Evolutionary conservation across 2,113 vertebrate genomes (phyloP).

Genomic region (Vicugna pacos): DNA sequence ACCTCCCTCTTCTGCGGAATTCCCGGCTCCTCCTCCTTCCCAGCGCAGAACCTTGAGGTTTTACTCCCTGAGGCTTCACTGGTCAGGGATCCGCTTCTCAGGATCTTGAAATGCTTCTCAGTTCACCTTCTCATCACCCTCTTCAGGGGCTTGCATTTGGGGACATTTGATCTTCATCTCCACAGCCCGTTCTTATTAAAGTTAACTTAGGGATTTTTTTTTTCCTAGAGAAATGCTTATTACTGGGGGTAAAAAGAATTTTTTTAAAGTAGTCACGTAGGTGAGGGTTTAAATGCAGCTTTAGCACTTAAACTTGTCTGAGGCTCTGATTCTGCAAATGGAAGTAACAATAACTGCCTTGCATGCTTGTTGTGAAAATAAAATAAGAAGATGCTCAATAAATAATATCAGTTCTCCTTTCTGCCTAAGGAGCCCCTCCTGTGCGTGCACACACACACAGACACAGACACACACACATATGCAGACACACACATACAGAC

Average conservation of each 20-base stretch:
- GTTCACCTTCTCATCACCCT: not conserved
- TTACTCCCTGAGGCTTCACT: not conserved
- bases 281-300: not conserved
- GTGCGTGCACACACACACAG: rapidly evolving
- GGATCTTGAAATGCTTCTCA: not conserved
- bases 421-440: not conserved
- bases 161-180: not conserved
- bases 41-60: not conserved
- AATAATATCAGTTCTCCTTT: not conserved
- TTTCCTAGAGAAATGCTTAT: not conserved
- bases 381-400: not conserved
- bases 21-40: not conserved
- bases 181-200: not conserved
- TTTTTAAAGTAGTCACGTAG: not conserved
- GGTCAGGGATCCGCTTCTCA: not conserved
- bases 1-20: not conserved
- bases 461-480: not conserved
- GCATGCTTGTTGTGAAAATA: not conserved
- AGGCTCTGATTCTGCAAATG: not conserved
- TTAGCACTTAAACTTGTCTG: not conserved
- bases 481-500: too few species aligned
- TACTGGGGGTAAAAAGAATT: not conserved
- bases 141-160: not conserved
- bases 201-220: not conserved
- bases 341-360: not conserved